Conservation (phyloP, 2,797 vertebrate genomes). For the Pangasius macronema region DNA sequence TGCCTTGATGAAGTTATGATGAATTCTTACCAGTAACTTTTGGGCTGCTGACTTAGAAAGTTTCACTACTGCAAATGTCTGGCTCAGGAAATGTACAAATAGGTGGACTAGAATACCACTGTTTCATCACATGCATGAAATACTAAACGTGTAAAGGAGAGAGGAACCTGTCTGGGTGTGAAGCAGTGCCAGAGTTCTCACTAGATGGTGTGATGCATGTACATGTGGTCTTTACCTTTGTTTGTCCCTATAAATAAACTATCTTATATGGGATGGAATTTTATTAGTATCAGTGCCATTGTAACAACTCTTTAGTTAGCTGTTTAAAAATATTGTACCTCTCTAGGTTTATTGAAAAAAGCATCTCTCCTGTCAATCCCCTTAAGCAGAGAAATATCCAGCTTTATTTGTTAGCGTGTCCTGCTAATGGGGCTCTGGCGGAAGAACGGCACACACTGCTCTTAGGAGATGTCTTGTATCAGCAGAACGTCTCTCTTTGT, state of each 20-base stretch:
- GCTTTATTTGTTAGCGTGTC: neutral
- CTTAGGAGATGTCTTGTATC: neutral
- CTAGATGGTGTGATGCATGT: neutral
- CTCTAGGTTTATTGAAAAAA: neutral
- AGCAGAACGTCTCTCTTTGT: neutral
- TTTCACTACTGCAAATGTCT: slow-evolving; percentile 73
- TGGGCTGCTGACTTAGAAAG: slow-evolving; percentile 65
- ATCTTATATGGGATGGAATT: neutral
- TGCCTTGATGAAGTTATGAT: slow-evolving; percentile 56
- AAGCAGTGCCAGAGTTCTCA: neutral
- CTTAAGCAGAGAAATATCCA: neutral
- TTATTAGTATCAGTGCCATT: neutral
- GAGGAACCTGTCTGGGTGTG: slow-evolving; percentile 27
- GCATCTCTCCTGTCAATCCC: neutral
- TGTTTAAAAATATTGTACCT: neutral
- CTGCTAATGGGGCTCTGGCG: neutral
- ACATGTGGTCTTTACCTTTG: neutral
- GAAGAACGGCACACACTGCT: neutral
- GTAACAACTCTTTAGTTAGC: neutral
- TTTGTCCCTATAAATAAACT: neutral
- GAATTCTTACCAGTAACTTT: slow-evolving; percentile 51
- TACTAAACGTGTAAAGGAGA: slow-evolving; percentile 51
- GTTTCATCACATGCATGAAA: slow-evolving; percentile 40
- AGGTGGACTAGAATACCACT: slow-evolving; percentile 51
- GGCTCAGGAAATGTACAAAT: slow-evolving; percentile 65